A percentile compares a stretch with the other conserved stretches of the same genome.
Evolutionary conservation across 2,797 vertebrate species (phyloP).

Genomic region (Phalloptychus januarius): DNA sequence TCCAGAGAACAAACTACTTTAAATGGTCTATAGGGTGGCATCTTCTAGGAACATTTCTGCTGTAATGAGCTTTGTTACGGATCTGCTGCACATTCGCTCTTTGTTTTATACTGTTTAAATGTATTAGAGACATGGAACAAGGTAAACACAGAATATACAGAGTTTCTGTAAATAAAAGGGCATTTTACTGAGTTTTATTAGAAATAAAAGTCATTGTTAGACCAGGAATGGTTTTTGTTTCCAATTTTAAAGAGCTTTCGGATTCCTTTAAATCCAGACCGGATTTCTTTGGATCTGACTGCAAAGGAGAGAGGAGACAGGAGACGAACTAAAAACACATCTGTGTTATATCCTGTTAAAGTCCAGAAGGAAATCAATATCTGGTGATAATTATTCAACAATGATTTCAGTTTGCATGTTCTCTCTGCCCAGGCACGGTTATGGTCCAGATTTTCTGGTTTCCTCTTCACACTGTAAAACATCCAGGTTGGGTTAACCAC

Average conservation of each 20-base stretch:
- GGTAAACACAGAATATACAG: conserved; percentile 6
- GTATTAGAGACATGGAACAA: conserved; percentile 42
- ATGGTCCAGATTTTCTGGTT: neutral
- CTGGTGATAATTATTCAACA: no score
- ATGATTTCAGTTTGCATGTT: neutral
- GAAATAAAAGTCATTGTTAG: conserved; percentile 12
- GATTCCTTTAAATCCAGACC: neutral
- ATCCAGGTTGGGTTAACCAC: no score
- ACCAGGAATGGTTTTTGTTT: neutral
- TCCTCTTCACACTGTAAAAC: neutral
- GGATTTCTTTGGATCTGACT: neutral
- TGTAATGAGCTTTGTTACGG: neutral
- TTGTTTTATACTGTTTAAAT: conserved; percentile 41
- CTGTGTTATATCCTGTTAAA: no score
- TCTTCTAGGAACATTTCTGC: conserved; percentile 12
- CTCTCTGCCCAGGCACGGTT: neutral
- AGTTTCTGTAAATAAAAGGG: conserved; percentile 45
- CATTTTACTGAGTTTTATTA: conserved; percentile 48
- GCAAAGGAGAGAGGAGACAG: no score
- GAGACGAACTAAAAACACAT: no score
- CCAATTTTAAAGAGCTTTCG: neutral
- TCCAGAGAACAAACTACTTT: neutral
- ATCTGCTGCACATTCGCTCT: conserved; percentile 33
- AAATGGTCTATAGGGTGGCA: neutral
- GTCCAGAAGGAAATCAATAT: no score